Evolutionary conservation across 2,113 vertebrate genomes (phyloP), one percentile per base, ranked within the genome.

Genomic region (Xiphophorus couchianus): DNA sequence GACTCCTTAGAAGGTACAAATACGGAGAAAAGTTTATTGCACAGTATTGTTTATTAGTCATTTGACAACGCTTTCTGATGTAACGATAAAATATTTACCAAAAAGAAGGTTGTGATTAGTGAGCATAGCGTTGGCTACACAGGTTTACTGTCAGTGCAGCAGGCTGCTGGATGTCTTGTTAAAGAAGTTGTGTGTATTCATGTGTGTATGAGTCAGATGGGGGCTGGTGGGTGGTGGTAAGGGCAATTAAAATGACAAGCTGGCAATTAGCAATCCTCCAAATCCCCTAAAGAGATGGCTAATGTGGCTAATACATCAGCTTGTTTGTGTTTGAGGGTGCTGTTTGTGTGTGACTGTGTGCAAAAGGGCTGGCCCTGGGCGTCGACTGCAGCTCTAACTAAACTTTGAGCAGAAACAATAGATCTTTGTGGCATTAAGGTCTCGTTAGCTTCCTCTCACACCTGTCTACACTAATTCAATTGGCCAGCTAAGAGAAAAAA

Each of bases 211-310:
- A 70, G 65, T 62, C 61, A 66, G 61, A 75, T 66, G 51, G n/a
- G 35, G 69, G 58, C 3, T 9, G 39, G 73, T 30, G 65, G 80
- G 64, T 17, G 62, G n/a, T 54, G 64, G 83, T 72, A 92, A 84
- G 91, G 92, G 95, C 96, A 97, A 97, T 98, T 97, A 97, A 98
- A 96, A 96, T 96, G 94, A 97, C 96, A 96, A 96, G 96, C 94
- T 94, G 92, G 96, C 95, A 97, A 97, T 98, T 98, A 98, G 95
- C 95, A 95, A 93, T 90, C 94, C 94, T 94, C 92, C 90, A 96
- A 97, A 96, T 96, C 95, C 96, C 96, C 95, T 81, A 92, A 96
- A 95, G 95, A 96, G 93, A 90, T 92, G 88, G 90, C 93, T 96
- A 95, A 96, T 96, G 95, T 96, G 92, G 83, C 58, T 92, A 95